Evolutionary conservation across 2,797 vertebrate genomes (phyloP).

Genomic region (Sebastes vulpes): DNA sequence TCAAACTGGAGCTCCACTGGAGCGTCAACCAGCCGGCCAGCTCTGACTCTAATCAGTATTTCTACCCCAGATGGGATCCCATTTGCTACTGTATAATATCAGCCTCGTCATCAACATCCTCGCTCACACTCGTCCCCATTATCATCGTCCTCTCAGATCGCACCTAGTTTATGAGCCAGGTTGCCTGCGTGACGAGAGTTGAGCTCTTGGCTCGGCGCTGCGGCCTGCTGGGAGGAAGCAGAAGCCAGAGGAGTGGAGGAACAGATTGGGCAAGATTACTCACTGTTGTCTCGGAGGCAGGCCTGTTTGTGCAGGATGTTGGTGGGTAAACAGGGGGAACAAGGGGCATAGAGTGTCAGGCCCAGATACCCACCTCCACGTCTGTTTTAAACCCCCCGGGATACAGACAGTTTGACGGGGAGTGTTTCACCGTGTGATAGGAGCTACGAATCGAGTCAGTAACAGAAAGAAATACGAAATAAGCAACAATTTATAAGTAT

Average conservation of each 20-base stretch:
- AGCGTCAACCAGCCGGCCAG: background rate
- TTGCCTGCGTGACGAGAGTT: slow-evolving; percentile 31
- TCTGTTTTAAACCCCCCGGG: slow-evolving; percentile 53
- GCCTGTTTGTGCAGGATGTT: slow-evolving; percentile 79
- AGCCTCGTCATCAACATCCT: slow-evolving; percentile 31
- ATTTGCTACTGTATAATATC: slow-evolving; percentile 17
- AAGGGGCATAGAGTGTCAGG: slow-evolving; percentile 29
- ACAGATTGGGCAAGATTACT: slow-evolving; percentile 79
- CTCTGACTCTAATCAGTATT: background rate
- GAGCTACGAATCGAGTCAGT: background rate
- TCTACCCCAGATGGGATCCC: slow-evolving; percentile 18
- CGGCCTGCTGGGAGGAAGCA: slow-evolving; percentile 58
- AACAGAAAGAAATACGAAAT: background rate
- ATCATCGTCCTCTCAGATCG: slow-evolving; percentile 28
- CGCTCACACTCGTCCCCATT: background rate
- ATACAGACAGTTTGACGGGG: slow-evolving; percentile 33
- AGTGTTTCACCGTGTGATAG: background rate
- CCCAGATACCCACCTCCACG: slow-evolving; percentile 29
- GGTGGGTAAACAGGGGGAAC: slow-evolving; percentile 74
- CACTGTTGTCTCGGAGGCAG: slow-evolving; percentile 68
- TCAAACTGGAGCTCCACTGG: background rate
- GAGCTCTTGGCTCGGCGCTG: slow-evolving; percentile 52
- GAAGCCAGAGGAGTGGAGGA: slow-evolving; percentile 59
- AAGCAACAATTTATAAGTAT: background rate
- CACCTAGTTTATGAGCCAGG: slow-evolving; percentile 43